A percentile compares a stretch with the other conserved stretches of the same genome.
phyloP scores from a whole-genome alignment of 2,113 vertebrate species.

The Lamprotornis superbus region DNA sequence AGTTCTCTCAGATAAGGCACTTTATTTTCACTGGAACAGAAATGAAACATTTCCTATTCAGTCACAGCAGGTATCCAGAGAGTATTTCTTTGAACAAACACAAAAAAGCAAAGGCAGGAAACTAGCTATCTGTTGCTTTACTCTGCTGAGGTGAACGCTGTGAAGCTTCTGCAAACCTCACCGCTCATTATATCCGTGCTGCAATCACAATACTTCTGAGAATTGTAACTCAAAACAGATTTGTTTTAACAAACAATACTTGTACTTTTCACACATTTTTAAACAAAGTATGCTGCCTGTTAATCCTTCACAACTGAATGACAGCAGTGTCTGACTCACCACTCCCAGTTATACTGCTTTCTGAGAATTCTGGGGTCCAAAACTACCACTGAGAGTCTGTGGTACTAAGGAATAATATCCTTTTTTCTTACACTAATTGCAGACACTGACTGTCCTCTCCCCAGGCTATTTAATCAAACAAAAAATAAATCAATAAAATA shows the following conservation, averaged over 20 bases:
- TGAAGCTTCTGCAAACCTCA: not conserved
- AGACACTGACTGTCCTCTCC: not conserved
- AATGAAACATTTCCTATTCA: not conserved
- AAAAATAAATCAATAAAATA: not conserved
- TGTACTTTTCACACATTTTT: not conserved
- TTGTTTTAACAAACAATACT: not conserved
- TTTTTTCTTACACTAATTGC: not conserved
- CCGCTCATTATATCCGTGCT: not conserved
- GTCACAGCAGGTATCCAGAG: not conserved
- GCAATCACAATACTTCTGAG: not conserved
- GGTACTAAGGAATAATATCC: not conserved
- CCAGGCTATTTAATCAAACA: not conserved
- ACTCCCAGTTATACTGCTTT: not conserved
- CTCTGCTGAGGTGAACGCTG: not conserved
- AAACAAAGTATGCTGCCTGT: not conserved
- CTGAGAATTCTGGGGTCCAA: not conserved
- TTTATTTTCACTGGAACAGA: not conserved
- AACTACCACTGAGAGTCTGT: not conserved
- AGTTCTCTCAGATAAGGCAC: not conserved
- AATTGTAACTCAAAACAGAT: not conserved
- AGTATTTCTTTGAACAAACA: not conserved
- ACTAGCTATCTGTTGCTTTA: not conserved
- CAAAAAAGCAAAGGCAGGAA: not conserved
- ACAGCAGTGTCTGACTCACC: not conserved
- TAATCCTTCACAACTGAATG: not conserved